These are phyloP conservation scores for Galeopterus variegatus DNA, from an alignment of 2,113 vertebrate genomes.

Conservation along the genomic window DNA sequence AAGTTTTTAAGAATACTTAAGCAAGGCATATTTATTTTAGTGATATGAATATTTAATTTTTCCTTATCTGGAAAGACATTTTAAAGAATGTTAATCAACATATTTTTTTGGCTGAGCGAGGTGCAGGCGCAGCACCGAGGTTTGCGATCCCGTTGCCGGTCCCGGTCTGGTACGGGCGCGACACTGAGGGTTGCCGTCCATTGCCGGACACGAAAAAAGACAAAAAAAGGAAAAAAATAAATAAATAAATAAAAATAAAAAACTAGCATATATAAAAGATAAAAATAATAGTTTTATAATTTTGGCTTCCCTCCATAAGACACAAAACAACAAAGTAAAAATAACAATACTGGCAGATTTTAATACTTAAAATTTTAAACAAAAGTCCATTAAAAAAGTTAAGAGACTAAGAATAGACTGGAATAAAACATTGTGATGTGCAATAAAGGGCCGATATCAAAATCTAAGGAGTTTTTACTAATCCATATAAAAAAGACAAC, in stretches of 20 bases:
- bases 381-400: not conserved
- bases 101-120: constrained; percentile 12
- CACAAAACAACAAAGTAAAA: constrained; percentile 41
- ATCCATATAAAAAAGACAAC: not conserved
- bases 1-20: constrained; percentile 74
- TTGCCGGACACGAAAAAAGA: too few species aligned
- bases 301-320: not conserved
- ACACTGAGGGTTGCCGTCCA: too few species aligned
- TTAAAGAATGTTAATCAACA: constrained; percentile 66
- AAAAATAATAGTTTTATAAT: constrained; percentile 2
- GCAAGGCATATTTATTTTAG: constrained; percentile 69
- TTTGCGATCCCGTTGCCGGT: too few species aligned
- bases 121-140: too few species aligned
- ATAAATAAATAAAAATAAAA: too few species aligned
- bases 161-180: too few species aligned
- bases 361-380: constrained; percentile 5
- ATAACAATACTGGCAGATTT: not conserved
- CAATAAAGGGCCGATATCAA: not conserved
- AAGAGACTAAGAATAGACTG: not conserved
- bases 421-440: not conserved
- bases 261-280: not conserved
- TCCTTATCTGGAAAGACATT: constrained; percentile 66
- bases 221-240: too few species aligned
- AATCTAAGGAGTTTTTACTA: not conserved
- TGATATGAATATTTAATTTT: constrained; percentile 78